phyloP scores from a whole-genome alignment of 1,140 invertebrate genomes.

The Mylabris phalerata region DNA sequence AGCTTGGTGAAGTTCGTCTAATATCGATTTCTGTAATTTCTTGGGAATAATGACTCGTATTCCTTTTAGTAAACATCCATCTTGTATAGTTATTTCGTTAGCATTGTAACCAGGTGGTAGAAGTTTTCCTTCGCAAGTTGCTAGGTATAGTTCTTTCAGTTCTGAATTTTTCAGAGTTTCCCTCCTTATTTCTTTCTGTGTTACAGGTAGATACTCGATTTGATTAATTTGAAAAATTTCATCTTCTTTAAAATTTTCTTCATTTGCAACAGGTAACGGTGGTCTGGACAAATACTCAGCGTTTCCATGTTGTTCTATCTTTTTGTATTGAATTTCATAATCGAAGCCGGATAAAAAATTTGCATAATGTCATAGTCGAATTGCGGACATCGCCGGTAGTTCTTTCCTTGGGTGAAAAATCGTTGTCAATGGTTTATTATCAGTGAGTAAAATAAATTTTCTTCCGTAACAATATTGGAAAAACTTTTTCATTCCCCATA shows the following conservation, averaged over 20 bases:
- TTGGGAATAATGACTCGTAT: conserved; percentile 7
- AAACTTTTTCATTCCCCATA: conserved; percentile 22
- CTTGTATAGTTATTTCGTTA: not conserved
- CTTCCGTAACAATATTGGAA: conserved; percentile 28
- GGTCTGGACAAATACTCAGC: conserved; percentile 7
- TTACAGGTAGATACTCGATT: not conserved
- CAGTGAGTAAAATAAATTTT: conserved; percentile 34
- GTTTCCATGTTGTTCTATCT: conserved; percentile 2
- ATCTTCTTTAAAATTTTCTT: not conserved
- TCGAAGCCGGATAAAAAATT: conserved; percentile 28
- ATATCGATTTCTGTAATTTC: not conserved
- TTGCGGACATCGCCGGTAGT: conserved; percentile 27
- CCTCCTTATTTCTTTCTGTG: not conserved
- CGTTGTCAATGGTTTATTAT: conserved; percentile 31
- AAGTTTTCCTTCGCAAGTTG: conserved; percentile 15
- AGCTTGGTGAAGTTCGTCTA: conserved; percentile 4
- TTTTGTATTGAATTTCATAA: conserved; percentile 18
- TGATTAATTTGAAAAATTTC: not conserved
- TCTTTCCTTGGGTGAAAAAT: conserved; percentile 33
- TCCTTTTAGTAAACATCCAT: not conserved
- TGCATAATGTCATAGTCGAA: conserved; percentile 30
- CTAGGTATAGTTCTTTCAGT: not conserved
- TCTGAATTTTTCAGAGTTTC: not conserved
- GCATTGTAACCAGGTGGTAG: not conserved
- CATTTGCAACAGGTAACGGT: not conserved